Evolutionary conservation across 1,140 invertebrate genomes (phyloP), one percentile per base, ranked within the genome.

Genomic region (Cyclargus thomasi): DNA sequence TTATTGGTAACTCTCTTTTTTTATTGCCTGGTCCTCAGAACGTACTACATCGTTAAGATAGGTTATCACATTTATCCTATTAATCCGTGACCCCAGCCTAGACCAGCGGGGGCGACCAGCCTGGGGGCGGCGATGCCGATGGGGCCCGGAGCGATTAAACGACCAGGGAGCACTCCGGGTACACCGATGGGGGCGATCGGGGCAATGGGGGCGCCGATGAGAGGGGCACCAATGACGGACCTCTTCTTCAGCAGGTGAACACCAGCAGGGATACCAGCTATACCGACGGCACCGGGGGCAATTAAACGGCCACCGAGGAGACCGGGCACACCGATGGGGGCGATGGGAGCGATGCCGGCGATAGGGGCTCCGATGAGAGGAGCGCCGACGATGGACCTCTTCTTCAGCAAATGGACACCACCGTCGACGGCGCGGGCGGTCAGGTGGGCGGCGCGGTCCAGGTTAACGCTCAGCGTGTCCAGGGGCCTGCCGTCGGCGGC

Each of bases 401-500:
- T 89, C 68, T 77, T 80, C 64, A 89, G 66, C 11, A 79, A 62
- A 63, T 87, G 86, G 16, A 64, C 23, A 73, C 55, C 55, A 11
- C 55, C 55, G 20, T 84, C 78, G 18, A 87, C 66, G 65, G 85
- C 86, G 65, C 79, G 78, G n/a, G 87, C 84, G 65, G 86, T 86
- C 64, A 77, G 79, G 71, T 91, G 83, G 47, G 85, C 80, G 65
- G 91, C 84, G 67, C 88, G 78, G 69, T 92, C 91, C 39, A 91
- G 78, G 76, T 91, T 89, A n/a, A 91, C 90, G 63, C 82, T 86
- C 39, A 90, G 75, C 1, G 90, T 90, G 66, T 91, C 90, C 14
- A 91, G 70, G 16, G 88, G 88, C 68, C 88, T 87, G 74, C 88
- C 87, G 65, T 91, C 88, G 65, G 78, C 73, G 29, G 82, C 83